These are phyloP conservation scores for Diarsia dahlii DNA, from an alignment of 2,888 invertebrate genomes.

Conservation along the genomic window DNA sequence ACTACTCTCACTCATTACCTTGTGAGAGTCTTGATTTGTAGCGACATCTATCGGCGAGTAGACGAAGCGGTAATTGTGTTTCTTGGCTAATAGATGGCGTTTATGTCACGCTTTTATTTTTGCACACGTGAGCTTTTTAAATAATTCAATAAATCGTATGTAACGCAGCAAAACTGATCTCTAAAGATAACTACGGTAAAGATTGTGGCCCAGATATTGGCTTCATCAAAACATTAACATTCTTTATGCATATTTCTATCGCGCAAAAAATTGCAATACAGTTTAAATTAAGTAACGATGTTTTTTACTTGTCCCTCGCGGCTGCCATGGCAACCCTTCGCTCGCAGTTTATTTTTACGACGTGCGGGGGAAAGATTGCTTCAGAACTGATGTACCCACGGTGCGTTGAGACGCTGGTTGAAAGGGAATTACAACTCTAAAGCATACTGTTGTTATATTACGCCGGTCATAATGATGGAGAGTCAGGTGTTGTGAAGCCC, in stretches of 20 bases:
- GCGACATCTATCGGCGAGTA: constrained; percentile 54
- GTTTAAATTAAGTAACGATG: constrained; percentile 60
- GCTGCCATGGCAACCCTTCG: constrained; percentile 62
- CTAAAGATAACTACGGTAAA: background rate
- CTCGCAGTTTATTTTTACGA: constrained; percentile 65
- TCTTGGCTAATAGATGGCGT: constrained; percentile 46
- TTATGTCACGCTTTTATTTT: background rate
- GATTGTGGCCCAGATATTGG: background rate
- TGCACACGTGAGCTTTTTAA: background rate
- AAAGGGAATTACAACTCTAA: constrained; percentile 20
- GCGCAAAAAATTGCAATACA: constrained; percentile 38
- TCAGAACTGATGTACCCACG: constrained; percentile 42
- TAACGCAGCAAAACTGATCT: background rate
- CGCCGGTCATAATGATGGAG: background rate
- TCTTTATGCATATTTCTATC: constrained; percentile 5
- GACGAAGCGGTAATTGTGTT: constrained; percentile 21
- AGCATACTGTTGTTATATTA: constrained; percentile 12
- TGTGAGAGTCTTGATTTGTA: constrained; percentile 49
- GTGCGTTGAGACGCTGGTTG: constrained; percentile 30
- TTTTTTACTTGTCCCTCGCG: constrained; percentile 55
- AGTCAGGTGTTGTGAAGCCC: background rate
- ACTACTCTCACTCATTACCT: constrained; percentile 56
- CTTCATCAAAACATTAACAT: background rate
- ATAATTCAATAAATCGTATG: too few relatives aligned
- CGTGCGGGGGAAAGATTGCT: constrained; percentile 54